Conservation (phyloP, 2,797 vertebrate genomes). For the Lacerta agilis region DNA sequence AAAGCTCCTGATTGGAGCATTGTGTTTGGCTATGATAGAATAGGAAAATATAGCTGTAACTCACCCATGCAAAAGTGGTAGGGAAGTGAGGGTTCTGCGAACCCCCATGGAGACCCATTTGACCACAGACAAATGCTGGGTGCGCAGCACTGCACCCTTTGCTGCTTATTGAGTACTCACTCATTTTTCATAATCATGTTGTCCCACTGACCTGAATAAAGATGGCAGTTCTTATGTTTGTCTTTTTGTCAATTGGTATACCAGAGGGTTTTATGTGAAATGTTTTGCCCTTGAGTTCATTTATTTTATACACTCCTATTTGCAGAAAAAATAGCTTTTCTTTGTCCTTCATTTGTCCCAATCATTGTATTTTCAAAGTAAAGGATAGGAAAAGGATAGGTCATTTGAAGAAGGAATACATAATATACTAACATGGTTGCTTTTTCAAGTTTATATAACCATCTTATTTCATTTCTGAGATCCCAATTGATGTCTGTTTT, state of each 20-base stretch:
- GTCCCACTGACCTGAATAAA: conserved; percentile 26
- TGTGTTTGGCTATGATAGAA: neutral
- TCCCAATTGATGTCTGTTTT: conserved; percentile 75
- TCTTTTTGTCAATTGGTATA: conserved; percentile 24
- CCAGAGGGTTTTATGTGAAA: conserved; percentile 25
- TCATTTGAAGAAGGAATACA: conserved; percentile 53
- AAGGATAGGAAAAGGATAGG: conserved; percentile 53
- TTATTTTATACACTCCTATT: conserved; percentile 17
- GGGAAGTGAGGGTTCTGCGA: neutral
- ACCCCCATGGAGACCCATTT: neutral
- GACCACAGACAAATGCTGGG: neutral
- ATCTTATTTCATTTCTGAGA: conserved; percentile 75
- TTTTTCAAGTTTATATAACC: conserved; percentile 67
- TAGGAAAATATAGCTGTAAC: neutral
- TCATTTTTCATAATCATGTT: conserved; percentile 26
- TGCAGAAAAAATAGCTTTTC: conserved; percentile 1
- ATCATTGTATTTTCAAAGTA: conserved; percentile 24
- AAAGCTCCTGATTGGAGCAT: neutral
- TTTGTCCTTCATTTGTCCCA: conserved; percentile 46
- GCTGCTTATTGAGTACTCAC: neutral
- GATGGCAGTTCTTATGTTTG: conserved; percentile 26
- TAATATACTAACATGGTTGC: conserved; percentile 49
- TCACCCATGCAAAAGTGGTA: neutral
- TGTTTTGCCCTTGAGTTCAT: conserved; percentile 22
- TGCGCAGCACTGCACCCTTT: neutral